phyloP scores from a whole-genome alignment of 2,888 invertebrate genomes.

The Anaspis maculata region DNA sequence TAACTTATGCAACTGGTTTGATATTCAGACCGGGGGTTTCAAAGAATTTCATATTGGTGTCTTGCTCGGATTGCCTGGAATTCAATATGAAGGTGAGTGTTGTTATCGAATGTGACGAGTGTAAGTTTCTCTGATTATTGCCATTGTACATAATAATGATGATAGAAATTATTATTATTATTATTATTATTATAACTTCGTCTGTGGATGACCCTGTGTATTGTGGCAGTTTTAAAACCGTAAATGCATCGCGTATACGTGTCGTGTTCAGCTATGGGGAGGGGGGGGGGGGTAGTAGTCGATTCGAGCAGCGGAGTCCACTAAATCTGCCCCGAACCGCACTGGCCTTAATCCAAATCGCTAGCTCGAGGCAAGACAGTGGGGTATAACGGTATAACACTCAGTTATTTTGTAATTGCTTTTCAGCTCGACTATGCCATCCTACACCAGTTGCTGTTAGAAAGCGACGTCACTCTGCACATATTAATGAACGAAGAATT shows the following conservation, averaged over 20 bases:
- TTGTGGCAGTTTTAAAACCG: too few relatives aligned
- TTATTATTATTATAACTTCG: too few relatives aligned
- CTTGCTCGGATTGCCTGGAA: conserved; percentile 68
- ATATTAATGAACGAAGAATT: conserved; percentile 78
- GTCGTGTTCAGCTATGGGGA: conserved; percentile 9
- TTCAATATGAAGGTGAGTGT: conserved; percentile 57
- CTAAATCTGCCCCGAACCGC: conserved; percentile 17
- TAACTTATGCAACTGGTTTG: conserved; percentile 58
- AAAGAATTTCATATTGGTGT: conserved; percentile 71
- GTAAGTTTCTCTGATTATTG: too few relatives aligned
- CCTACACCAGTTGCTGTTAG: conserved; percentile 70
- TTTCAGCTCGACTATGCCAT: conserved; percentile 73
- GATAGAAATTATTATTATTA: too few relatives aligned
- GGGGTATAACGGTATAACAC: conserved; percentile 11
- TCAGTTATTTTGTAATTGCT: conserved; percentile 22
- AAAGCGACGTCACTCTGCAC: conserved; percentile 73
- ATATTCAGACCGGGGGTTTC: conserved; percentile 78
- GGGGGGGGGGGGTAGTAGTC: background rate
- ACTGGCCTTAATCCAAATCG: conserved; percentile 20
- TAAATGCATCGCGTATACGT: conserved; percentile 26
- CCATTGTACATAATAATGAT: too few relatives aligned
- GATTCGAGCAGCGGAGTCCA: conserved; percentile 5
- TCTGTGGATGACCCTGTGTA: too few relatives aligned
- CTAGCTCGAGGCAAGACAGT: conserved; percentile 13
- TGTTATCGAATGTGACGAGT: too few relatives aligned